phyloP scores from a whole-genome alignment of 35 echinoderm and acorn worm genomes.

The Ophiothrix spiculata region DNA sequence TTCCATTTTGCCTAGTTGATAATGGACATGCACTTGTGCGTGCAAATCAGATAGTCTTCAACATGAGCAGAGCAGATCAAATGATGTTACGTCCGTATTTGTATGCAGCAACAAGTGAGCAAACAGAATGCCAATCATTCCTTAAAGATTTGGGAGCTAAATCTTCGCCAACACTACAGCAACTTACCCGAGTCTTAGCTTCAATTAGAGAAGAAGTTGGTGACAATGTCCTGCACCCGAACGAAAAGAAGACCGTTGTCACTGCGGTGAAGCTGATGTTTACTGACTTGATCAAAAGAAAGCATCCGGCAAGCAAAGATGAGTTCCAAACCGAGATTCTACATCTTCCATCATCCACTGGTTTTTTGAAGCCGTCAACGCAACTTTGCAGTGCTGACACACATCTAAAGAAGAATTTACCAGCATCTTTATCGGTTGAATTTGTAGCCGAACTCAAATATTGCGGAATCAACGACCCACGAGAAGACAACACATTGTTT shows the following conservation, averaged over 20 bases:
- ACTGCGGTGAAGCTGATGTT: constrained; percentile 8
- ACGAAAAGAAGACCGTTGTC: not conserved
- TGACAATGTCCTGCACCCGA: not conserved
- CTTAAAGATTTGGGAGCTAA: not conserved
- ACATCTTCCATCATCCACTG: not conserved
- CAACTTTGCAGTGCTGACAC: constrained; percentile 19
- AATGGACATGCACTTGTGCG: not conserved
- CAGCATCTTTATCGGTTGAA: not conserved
- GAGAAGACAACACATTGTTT: not conserved
- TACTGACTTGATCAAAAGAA: not conserved
- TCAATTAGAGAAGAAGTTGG: not conserved
- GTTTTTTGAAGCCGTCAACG: not conserved
- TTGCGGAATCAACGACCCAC: not conserved
- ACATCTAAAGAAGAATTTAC: not conserved
- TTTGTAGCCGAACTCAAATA: constrained; percentile 4
- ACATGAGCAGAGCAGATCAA: not conserved
- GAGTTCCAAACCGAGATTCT: not conserved
- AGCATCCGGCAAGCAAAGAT: not conserved
- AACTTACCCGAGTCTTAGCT: not conserved
- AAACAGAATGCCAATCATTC: not conserved
- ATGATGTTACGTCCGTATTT: constrained; percentile 9
- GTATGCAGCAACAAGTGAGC: not conserved
- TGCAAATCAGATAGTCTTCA: constrained; percentile 26
- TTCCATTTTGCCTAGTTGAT: constrained; percentile 19
- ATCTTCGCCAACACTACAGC: not conserved